Base-by-base conservation (phyloP, 2,888 invertebrate genomes). In the Steinernema hermaphroditum region DNA sequence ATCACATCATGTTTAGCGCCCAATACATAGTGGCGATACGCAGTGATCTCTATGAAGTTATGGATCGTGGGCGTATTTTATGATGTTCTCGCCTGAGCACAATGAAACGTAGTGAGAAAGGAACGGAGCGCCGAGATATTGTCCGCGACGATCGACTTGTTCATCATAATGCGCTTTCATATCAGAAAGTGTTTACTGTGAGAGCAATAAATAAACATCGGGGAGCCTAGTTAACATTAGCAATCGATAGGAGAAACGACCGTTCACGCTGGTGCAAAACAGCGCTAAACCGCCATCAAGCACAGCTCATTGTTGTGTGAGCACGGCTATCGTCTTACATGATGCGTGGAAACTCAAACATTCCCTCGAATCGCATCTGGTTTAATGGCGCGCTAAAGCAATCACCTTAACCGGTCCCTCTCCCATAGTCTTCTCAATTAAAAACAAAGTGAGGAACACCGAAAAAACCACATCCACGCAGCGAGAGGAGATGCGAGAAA, bases 261-360 rank as follows among this genome's bases (percentile, higher is more conserved):
- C 12, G 8, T n/a, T 62, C 27, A 32, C 12, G 62, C 34, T 14
- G 12, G 32, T 16, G 32, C 62, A 32, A 32, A 29, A 32, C 34
- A 62, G 14, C 62, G 8, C 32, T 32, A 32, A 29, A 22, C 62
- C 62, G 4, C 16, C 6, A 1, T 32, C 32, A 29, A 62, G 62
- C 62, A 32, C 62, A 34, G 29, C 62, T 62, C 62, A 62, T 62
- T 62, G 32, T 62, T 62, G 32, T 16, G 32, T 32, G 62, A 12
- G 9, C 6, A 46, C 46, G 62, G 62, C 62, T 62, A 62, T 62
- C 62, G 62, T 62, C 62, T 62, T 32, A n/a, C 54, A 54, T 16
- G 27, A 16, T 46, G 46, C 14, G 16, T 19, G 46, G n/a, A 37
- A 50, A 62, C 62, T 62, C 32, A 62, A 62, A 62, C 62, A 62